Evolutionary conservation across 2,888 invertebrate genomes (phyloP).

Genomic region (Cremastinae sp.): DNA sequence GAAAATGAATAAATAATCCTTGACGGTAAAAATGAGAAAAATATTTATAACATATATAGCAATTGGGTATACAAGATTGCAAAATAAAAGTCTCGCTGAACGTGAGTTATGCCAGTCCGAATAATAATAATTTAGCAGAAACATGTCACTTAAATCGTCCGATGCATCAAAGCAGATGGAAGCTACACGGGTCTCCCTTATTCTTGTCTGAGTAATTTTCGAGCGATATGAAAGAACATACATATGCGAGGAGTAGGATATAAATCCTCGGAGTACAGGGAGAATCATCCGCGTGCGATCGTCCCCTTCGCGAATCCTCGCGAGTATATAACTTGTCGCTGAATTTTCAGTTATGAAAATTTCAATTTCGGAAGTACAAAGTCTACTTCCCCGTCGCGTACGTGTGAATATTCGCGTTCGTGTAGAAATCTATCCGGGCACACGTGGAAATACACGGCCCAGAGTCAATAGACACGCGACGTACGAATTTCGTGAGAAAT

Average conservation of each 20-base stretch:
- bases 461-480: slow-evolving; percentile 28
- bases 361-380: slow-evolving; percentile 36
- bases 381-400: background rate
- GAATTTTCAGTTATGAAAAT: slow-evolving; percentile 47
- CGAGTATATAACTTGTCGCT: slow-evolving; percentile 19
- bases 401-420: background rate
- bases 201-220: slow-evolving; percentile 6
- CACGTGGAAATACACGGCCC: background rate
- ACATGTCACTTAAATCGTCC: background rate
- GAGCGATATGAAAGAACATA: slow-evolving; percentile 17
- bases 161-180: slow-evolving; percentile 20
- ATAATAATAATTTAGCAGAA: no score
- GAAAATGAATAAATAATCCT: no score
- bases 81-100: no score
- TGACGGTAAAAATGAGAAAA: no score
- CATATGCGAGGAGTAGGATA: background rate
- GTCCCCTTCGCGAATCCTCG: background rate
- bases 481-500: slow-evolving; percentile 10
- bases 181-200: slow-evolving; percentile 18
- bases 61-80: no score
- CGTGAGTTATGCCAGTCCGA: no score
- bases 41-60: no score
- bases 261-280: background rate
- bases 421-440: slow-evolving; percentile 12
- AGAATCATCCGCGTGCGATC: no score